A percentile compares a stretch with the other conserved stretches of the same genome.
Evolutionary conservation across 2,113 vertebrate genomes (phyloP).

Genomic region (Mus spicilegus): DNA sequence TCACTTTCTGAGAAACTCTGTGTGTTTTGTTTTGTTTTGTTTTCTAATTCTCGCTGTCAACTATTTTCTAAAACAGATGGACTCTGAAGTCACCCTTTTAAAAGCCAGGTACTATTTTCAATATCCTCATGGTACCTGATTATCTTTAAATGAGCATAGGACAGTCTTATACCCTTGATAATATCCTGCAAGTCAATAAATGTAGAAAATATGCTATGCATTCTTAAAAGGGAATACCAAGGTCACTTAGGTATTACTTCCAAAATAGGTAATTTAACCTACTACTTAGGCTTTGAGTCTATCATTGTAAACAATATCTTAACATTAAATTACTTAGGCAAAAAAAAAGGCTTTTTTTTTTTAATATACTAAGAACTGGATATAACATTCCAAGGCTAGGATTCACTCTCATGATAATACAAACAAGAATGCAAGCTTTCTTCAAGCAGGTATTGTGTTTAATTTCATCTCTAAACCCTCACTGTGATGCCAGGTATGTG

Average conservation of each 20-base stretch:
- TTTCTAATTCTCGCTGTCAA: background rate
- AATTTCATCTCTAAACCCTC: background rate
- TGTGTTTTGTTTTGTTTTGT: background rate
- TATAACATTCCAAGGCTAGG: background rate
- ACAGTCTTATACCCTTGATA: constrained; percentile 8
- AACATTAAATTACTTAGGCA: constrained; percentile 5
- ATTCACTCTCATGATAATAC: background rate
- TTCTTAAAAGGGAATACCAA: background rate
- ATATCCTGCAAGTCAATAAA: background rate
- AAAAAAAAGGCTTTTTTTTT: constrained; percentile 9
- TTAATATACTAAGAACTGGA: constrained; percentile 10
- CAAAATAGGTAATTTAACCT: background rate
- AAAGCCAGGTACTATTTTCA: background rate
- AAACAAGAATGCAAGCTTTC: constrained; percentile 11
- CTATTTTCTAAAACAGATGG: background rate
- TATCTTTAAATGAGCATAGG: constrained; percentile 33
- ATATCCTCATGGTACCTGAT: background rate
- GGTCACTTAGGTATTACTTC: background rate
- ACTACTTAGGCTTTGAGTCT: background rate
- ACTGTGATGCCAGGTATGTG: background rate
- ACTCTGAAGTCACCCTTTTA: constrained; percentile 30
- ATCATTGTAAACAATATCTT: background rate
- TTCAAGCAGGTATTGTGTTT: background rate
- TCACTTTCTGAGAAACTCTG: constrained; percentile 18
- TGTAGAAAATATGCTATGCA: background rate